Conservation (phyloP, 2,797 vertebrate genomes). For the Nyctalus aviator region DNA sequence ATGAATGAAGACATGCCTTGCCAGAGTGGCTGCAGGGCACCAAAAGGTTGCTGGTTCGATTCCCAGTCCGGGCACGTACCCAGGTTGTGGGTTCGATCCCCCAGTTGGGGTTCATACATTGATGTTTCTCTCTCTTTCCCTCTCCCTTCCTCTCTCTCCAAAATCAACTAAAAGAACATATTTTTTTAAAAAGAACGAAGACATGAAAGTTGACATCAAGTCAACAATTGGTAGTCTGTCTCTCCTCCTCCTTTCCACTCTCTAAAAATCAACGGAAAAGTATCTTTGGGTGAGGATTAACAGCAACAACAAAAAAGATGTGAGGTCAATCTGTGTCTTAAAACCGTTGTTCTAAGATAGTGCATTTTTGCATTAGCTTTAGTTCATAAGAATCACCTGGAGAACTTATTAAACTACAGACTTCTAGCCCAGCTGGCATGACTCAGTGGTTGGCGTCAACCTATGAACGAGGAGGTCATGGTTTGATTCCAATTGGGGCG, state of each 20-base stretch:
- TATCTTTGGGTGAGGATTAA: not conserved
- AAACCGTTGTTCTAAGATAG: not conserved
- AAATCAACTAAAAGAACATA: not conserved
- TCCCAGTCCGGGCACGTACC: not conserved
- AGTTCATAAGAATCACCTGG: not conserved
- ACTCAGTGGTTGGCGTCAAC: too few relatives aligned
- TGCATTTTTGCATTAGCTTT: not conserved
- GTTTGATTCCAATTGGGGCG: too few relatives aligned
- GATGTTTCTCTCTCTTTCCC: not conserved
- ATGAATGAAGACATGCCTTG: not conserved
- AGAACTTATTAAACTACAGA: not conserved
- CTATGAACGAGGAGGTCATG: too few relatives aligned
- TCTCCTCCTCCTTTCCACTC: not conserved
- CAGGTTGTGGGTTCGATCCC: not conserved
- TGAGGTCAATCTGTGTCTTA: not conserved
- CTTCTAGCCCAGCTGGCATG: not conserved
- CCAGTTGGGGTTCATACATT: not conserved
- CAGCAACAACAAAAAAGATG: not conserved
- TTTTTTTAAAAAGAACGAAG: not conserved
- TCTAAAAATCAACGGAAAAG: not conserved
- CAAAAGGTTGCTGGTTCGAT: not conserved
- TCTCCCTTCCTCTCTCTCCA: not conserved
- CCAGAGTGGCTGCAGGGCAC: not conserved
- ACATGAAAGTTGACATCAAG: not conserved
- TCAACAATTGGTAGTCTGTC: not conserved